Conservation (phyloP, 2,113 vertebrate species). For the Corythoichthys haematopterus region DNA sequence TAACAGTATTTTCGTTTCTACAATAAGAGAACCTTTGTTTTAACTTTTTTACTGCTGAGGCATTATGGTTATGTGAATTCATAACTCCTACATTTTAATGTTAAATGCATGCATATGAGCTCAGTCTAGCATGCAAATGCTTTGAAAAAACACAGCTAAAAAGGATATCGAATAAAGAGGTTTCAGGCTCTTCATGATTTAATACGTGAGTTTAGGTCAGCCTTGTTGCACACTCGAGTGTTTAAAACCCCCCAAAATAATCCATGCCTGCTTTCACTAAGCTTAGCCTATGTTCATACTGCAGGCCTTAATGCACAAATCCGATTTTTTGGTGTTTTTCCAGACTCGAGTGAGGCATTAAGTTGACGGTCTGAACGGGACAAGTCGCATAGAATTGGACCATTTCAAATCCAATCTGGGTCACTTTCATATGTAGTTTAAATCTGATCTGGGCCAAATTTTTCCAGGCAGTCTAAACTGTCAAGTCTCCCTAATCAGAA, state of each 20-base stretch:
- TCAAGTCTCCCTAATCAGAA: too few species aligned
- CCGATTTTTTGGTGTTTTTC: too few species aligned
- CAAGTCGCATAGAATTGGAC: too few species aligned
- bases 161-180: neutral
- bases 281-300: neutral
- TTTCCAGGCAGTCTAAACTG: too few species aligned
- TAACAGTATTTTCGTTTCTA: too few species aligned
- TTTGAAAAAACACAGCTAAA: neutral
- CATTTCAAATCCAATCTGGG: too few species aligned
- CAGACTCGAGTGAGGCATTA: too few species aligned
- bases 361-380: too few species aligned
- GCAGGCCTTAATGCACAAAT: too few species aligned
- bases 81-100: neutral
- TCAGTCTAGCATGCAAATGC: neutral
- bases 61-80: neutral
- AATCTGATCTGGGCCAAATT: too few species aligned
- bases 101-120: neutral
- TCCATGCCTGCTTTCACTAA: neutral
- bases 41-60: neutral
- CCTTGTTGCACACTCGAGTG: neutral
- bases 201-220: neutral
- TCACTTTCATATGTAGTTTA: too few species aligned
- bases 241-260: neutral
- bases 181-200: constrained; percentile 3
- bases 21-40: too few species aligned